phyloP scores from a whole-genome alignment of 2,797 vertebrate genomes.

The Spheniscus humboldti region DNA sequence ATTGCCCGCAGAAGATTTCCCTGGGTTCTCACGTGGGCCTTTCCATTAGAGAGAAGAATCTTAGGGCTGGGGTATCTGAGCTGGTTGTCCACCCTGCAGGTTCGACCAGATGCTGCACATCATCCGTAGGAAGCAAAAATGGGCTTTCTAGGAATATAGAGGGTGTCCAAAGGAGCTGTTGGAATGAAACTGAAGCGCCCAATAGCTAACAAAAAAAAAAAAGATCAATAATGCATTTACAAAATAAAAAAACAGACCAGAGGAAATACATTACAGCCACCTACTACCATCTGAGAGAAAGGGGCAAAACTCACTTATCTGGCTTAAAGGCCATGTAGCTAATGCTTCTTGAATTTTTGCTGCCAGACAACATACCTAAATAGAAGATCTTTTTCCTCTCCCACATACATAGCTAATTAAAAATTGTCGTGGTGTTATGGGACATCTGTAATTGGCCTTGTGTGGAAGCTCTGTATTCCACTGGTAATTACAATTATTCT shows the following conservation, averaged over 20 bases:
- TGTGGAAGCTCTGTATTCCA: constrained; percentile 11
- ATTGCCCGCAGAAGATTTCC: neutral
- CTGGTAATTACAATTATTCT: constrained; percentile 15
- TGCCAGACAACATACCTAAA: neutral
- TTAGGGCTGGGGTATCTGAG: neutral
- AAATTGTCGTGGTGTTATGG: neutral
- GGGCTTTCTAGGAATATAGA: neutral
- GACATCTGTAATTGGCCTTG: constrained; percentile 8
- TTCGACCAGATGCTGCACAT: neutral
- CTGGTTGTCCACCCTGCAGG: rapidly evolving
- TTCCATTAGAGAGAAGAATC: neutral
- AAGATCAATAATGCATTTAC: neutral
- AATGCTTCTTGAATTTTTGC: neutral
- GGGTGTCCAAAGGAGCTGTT: neutral
- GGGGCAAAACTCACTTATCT: neutral
- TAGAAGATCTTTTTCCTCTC: neutral
- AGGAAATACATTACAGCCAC: neutral
- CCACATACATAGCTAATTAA: constrained; percentile 15
- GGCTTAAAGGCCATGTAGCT: neutral
- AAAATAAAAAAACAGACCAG: neutral
- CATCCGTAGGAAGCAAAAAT: neutral
- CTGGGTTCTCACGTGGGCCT: rapidly evolving
- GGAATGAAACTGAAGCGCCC: neutral
- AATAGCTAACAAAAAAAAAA: neutral
- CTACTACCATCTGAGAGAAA: neutral